phyloP scores from a whole-genome alignment of 2,113 vertebrate genomes.

The Tonatia bakeri region DNA sequence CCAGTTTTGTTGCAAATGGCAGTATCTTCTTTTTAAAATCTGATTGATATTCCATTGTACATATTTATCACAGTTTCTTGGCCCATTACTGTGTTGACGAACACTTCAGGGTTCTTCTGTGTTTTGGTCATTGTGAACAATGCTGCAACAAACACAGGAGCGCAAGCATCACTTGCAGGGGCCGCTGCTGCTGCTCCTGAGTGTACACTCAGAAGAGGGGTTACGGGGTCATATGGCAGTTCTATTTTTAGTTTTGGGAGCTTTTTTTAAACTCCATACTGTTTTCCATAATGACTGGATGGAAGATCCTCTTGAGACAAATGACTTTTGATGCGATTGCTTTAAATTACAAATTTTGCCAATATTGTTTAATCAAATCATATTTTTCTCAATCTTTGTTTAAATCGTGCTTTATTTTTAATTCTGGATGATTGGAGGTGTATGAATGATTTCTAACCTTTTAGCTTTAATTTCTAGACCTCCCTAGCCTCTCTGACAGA shows the following conservation, averaged over 20 bases:
- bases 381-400: not conserved
- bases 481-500: not conserved
- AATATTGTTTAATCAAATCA: not conserved
- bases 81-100: not conserved
- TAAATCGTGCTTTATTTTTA: not conserved
- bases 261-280: not conserved
- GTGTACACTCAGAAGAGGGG: not conserved
- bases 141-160: not conserved
- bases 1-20: not conserved
- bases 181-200: not conserved
- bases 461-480: constrained; percentile 30
- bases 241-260: not conserved
- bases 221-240: not conserved
- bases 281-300: not conserved
- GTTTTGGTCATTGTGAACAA: not conserved
- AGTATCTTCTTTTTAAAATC: not conserved
- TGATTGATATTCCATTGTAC: not conserved
- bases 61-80: not conserved
- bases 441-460: not conserved
- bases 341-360: constrained; percentile 5
- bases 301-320: not conserved
- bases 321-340: not conserved
- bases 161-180: not conserved
- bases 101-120: not conserved
- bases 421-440: not conserved